Conservation (phyloP, 2,113 vertebrate genomes). For the Rhinolophus sinicus region DNA sequence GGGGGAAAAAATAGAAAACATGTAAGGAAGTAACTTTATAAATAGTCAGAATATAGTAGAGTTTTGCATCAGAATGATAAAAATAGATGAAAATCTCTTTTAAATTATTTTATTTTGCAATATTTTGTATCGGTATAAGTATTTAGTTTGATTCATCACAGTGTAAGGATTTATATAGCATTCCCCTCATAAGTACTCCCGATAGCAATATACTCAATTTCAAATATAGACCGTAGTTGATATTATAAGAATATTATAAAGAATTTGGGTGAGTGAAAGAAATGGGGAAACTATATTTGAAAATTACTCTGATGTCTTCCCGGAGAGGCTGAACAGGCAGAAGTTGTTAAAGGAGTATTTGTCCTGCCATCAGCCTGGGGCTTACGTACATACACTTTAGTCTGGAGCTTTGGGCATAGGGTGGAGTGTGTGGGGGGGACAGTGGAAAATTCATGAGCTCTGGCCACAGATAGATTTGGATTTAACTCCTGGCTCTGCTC, state of each 20-base stretch:
- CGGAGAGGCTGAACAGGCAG: background rate
- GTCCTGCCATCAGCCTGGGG: too few relatives aligned
- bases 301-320: background rate
- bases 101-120: background rate
- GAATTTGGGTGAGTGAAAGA: background rate
- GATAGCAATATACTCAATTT: background rate
- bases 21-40: conserved; percentile 60
- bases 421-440: rapidly evolving
- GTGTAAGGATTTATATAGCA: background rate
- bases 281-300: background rate
- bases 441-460: background rate
- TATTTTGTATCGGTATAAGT: background rate
- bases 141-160: background rate
- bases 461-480: background rate
- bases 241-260: background rate
- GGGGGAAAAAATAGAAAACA: conserved; percentile 48
- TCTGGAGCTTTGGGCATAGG: background rate
- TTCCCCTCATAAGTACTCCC: background rate
- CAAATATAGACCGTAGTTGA: background rate
- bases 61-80: conserved; percentile 53
- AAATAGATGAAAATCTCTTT: conserved; percentile 15
- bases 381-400: rapidly evolving
- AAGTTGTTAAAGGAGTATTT: background rate
- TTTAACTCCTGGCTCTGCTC: background rate
- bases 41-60: conserved; percentile 30